Conservation (phyloP, 2,797 vertebrate genomes). For the Dicrostonyx torquatus region DNA sequence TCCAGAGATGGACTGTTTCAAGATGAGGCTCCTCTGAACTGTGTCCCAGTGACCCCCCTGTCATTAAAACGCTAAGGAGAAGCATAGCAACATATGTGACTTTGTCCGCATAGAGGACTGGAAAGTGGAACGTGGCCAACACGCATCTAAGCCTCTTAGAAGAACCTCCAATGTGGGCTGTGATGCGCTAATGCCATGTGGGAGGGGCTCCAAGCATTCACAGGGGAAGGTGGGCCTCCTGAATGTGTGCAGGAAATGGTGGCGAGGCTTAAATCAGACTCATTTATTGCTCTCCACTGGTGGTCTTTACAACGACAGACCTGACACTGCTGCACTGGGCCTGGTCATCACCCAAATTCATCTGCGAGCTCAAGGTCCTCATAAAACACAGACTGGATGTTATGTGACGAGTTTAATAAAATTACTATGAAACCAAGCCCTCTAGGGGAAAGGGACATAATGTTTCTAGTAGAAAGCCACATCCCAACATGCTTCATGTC, state of each 20-base stretch:
- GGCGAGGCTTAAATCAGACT: conserved; percentile 64
- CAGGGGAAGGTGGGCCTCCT: not conserved
- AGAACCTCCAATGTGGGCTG: not conserved
- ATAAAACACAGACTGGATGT: conserved; percentile 73
- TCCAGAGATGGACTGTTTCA: not conserved
- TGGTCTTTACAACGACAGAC: conserved; percentile 60
- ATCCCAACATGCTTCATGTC: conserved; percentile 74
- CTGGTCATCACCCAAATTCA: conserved; percentile 68
- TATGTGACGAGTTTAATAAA: conserved; percentile 75
- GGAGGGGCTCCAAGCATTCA: not conserved
- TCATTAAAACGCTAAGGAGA: conserved; percentile 33
- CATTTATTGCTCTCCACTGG: conserved; percentile 55
- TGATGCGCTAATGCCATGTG: not conserved
- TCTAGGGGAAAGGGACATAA: conserved; percentile 75
- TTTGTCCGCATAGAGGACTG: conserved; percentile 3
- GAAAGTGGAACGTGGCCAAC: not conserved
- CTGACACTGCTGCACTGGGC: conserved; percentile 51
- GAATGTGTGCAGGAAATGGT: conserved; percentile 33
- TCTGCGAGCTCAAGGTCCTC: conserved; percentile 68
- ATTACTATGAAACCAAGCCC: conserved; percentile 78
- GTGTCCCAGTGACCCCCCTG: not conserved
- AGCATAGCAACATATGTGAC: not conserved
- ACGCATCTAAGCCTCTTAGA: not conserved
- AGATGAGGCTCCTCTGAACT: conserved; percentile 47
- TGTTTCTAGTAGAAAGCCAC: conserved; percentile 79